A percentile compares a stretch with the other conserved stretches of the same genome.
Conservation (phyloP, 1,140 invertebrate species). For the Pentalonia nigronervosa region DNA sequence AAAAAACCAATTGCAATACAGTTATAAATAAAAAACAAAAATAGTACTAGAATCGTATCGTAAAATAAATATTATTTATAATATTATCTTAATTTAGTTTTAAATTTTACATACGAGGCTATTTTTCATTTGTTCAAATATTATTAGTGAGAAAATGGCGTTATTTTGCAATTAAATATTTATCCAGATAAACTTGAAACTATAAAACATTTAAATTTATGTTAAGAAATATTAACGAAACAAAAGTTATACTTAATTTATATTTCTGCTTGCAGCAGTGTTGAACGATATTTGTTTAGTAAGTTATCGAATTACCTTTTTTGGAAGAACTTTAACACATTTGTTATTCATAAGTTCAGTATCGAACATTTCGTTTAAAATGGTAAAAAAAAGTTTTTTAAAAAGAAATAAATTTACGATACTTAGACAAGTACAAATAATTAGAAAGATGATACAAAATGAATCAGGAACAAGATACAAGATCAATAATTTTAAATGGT, state of each 20-base stretch:
- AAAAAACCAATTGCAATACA: neutral
- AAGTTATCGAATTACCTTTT: neutral
- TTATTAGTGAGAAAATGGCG: neutral
- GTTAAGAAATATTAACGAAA: neutral
- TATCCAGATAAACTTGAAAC: neutral
- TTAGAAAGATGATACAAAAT: neutral
- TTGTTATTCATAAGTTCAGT: neutral
- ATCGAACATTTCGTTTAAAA: neutral
- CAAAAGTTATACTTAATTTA: neutral
- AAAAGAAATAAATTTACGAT: neutral
- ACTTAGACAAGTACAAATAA: neutral
- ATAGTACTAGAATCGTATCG: neutral
- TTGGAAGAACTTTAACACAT: neutral
- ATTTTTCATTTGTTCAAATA: neutral
- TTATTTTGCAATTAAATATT: neutral
- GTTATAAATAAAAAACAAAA: neutral
- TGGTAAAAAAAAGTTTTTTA: neutral
- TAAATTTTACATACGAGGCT: neutral
- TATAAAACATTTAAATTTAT: constrained; percentile 8
- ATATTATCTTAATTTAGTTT: neutral
- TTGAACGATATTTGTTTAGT: neutral
- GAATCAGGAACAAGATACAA: neutral
- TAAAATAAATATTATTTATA: too few species aligned
- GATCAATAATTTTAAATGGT: neutral
- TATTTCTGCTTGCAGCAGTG: neutral